These are phyloP conservation scores for Drosophila obscura DNA, from an alignment of 1,140 invertebrate genomes.

Conservation along the genomic window DNA sequence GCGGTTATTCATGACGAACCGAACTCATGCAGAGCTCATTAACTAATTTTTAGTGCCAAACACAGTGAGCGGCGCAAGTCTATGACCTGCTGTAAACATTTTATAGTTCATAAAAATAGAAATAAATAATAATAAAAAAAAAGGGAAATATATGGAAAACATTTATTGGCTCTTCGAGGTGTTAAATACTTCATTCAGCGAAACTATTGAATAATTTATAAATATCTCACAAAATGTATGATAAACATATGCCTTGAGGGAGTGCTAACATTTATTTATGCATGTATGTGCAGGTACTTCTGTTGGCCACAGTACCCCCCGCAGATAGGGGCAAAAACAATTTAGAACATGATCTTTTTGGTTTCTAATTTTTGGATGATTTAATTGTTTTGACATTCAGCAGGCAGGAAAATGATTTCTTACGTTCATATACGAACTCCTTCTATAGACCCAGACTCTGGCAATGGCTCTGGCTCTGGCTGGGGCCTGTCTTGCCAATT, in stretches of 20 bases:
- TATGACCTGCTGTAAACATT: constrained; percentile 1
- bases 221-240: constrained; percentile 3
- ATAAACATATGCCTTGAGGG: constrained; percentile 9
- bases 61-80: constrained; percentile 39
- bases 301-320: constrained; percentile 18
- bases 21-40: constrained; percentile 67
- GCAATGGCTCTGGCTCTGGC: constrained; percentile 3
- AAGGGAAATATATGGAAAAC: neutral
- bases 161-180: constrained; percentile 20
- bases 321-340: constrained; percentile 3
- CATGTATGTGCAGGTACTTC: neutral
- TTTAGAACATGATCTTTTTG: constrained; percentile 47
- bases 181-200: neutral
- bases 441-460: constrained; percentile 5
- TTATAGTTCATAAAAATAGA: no score
- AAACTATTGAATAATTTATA: constrained; percentile 27
- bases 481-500: constrained; percentile 31
- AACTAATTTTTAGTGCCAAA: constrained; percentile 67
- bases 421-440: constrained; percentile 28
- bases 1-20: constrained; percentile 54
- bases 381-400: constrained; percentile 76
- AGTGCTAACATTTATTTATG: constrained; percentile 5
- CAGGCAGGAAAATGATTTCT: constrained; percentile 62
- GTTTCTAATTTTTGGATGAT: constrained; percentile 49
- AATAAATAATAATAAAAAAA: no score